Conservation (phyloP, 2,888 invertebrate species). For the Acleris literana region DNA sequence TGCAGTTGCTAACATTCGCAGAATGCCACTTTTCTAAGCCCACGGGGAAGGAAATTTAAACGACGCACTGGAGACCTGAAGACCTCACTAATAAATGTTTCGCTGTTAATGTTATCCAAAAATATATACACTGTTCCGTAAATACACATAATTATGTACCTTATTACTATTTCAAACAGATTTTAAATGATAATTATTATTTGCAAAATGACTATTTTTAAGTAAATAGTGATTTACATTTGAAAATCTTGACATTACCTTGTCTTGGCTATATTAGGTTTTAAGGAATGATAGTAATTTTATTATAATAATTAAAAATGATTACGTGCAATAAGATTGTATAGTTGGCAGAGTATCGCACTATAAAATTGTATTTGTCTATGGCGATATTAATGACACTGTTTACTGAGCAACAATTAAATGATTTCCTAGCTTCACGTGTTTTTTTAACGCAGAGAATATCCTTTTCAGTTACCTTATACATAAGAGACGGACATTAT, state of each 20-base stretch:
- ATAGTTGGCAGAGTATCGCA: constrained; percentile 23
- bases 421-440: constrained; percentile 3
- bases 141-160: too few species aligned
- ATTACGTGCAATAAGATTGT: constrained; percentile 32
- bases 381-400: background rate
- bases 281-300: constrained; percentile 21
- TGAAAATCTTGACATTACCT: constrained; percentile 24
- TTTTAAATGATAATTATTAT: constrained; percentile 21
- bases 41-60: too few species aligned
- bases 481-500: background rate
- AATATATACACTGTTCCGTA: too few species aligned
- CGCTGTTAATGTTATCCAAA: too few species aligned
- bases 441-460: background rate
- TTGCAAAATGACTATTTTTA: constrained; percentile 6
- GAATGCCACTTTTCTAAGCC: too few species aligned
- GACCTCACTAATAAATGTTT: too few species aligned
- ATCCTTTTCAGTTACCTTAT: background rate
- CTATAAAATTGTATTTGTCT: constrained; percentile 25
- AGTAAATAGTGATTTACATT: constrained; percentile 13
- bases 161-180: constrained; percentile 1
- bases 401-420: constrained; percentile 15
- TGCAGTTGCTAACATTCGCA: too few species aligned
- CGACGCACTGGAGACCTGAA: too few species aligned
- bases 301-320: constrained; percentile 18
- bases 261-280: constrained; percentile 18